Conservation (phyloP, 2,888 invertebrate genomes). For the Lamellibrachia satsuma region DNA sequence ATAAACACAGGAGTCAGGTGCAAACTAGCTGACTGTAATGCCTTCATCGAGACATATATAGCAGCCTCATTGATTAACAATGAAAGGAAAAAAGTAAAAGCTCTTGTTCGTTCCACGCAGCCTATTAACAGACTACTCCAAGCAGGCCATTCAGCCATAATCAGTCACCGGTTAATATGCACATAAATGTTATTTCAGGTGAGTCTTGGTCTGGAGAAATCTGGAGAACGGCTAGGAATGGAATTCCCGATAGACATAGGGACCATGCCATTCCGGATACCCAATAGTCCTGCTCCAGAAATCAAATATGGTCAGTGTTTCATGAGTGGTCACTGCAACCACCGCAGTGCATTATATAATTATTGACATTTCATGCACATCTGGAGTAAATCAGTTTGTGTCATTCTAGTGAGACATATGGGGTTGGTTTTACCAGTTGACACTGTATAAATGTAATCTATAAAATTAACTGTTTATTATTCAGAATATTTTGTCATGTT, state of each 20-base stretch:
- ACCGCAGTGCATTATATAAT: neutral
- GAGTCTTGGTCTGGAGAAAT: constrained; percentile 76
- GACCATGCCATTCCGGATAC: constrained; percentile 73
- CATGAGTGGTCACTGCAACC: neutral
- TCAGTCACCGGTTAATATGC: neutral
- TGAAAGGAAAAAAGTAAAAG: neutral
- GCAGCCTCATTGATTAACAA: neutral
- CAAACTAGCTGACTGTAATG: neutral
- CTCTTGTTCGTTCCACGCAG: neutral
- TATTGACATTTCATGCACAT: neutral
- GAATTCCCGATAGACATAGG: constrained; percentile 81
- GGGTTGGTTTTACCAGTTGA: neutral
- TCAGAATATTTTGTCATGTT: neutral
- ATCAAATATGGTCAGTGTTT: constrained; percentile 73
- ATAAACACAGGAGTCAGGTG: neutral
- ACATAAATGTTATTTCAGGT: constrained; percentile 68
- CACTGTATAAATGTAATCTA: neutral
- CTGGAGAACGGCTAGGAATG: constrained; percentile 77
- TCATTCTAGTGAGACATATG: neutral
- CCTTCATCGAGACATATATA: neutral
- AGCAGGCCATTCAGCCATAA: neutral
- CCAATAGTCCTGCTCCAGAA: constrained; percentile 61
- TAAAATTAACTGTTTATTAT: neutral
- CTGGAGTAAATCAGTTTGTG: neutral
- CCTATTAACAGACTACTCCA: neutral